Evolutionary conservation across 1,140 invertebrate species (phyloP), one percentile per base, ranked within the genome.

Genomic region (Hyles vespertilio): DNA sequence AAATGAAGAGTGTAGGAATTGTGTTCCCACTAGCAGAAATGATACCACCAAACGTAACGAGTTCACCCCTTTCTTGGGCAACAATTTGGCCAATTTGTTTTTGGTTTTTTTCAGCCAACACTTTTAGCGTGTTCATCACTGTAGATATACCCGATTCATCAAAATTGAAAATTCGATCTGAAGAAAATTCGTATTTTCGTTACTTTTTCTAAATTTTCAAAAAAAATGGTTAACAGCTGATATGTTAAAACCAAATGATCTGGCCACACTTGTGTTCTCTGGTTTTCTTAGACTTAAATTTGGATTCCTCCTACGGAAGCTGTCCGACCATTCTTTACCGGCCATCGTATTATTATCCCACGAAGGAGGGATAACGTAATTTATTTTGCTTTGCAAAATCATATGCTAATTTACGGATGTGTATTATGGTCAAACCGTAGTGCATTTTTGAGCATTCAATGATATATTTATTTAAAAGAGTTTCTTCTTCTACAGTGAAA

Each of bases 191-290:
- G 32, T 65, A 3, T 32, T 47, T 59, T 9, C 62, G 67, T 12
- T 6, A 86, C 67, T 22, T 53, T 32, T 49, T 32, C 52, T 44
- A 74, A 69, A 51, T 81, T 75, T 34, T 71, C 62, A 67, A 81
- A 84, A 70, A 70, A 83, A 82, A 43, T 40, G 51, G 36, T 2
- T 77, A 71, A 68, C 70, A 87, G 5, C 58, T 46, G 36, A 5
- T 58, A 63, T 62, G 63, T 87, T 89, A 58, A 89, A 87, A 8
- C 56, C 63, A 6, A 75, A 79, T 4, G 75, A 74, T 51, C 84
- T 62, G 7, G 71, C 61, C 9, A 87, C 46, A 63, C 83, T 82
- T 11, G 83, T 87, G 12, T 78, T 69, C 69, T 84, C 43, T 11
- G 83, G 0, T 22, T 22, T 22, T 22, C 76, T 62, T 10, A 85